Evolutionary conservation across 1,140 invertebrate species (phyloP), one percentile per base, ranked within the genome.

Genomic region (Gonioctena quinquepunctata): DNA sequence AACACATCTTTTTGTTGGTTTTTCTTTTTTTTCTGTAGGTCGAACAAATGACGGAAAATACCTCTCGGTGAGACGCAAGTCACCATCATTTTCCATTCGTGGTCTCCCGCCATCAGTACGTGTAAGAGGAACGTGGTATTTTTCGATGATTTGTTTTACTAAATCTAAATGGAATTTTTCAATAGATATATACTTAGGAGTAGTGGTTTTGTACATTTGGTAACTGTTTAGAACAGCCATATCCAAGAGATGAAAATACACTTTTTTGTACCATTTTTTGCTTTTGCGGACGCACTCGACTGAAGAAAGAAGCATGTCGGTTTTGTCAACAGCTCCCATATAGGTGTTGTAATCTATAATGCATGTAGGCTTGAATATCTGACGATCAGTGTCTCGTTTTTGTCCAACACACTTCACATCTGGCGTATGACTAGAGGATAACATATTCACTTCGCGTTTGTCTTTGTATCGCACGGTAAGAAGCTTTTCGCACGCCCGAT

Each of bases 1-100:
- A 26, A 59, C 23, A 25, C 56, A 59, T 22, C 56, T 21, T 59
- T 59, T 59, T 21, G 56, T 59, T 59, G 56, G 23, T 21, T 59
- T 59, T 13, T 13, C 5, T 26, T 59, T 59, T 22, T 21, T 22
- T 59, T 59, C 56, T 59, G 56, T 59, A 19, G 56, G 16, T 22
- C 3, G 56, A 8, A 59, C 13, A 59, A 26, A 59, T 59, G 56
- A 22, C 22, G 56, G 56, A 0, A 59, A 59, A 59, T 59, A 21
- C 23, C 7, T 59, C 18, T 16, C 56, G 13, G 4, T 22, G 19
- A 59, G 23, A 5, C 56, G 21, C 21, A 59, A 59, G 1, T 33
- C 28, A 33, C 28, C 28, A 33, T 16, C 5, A 52, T 52, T 22
- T 52, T 52, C 50, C 2, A 22, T 22, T 52, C 3, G 8, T 52